Percentiles rank a stretch among this genome's conserved stretches.
Conservation (phyloP, 2,797 vertebrate genomes). For the Poecilia picta region DNA sequence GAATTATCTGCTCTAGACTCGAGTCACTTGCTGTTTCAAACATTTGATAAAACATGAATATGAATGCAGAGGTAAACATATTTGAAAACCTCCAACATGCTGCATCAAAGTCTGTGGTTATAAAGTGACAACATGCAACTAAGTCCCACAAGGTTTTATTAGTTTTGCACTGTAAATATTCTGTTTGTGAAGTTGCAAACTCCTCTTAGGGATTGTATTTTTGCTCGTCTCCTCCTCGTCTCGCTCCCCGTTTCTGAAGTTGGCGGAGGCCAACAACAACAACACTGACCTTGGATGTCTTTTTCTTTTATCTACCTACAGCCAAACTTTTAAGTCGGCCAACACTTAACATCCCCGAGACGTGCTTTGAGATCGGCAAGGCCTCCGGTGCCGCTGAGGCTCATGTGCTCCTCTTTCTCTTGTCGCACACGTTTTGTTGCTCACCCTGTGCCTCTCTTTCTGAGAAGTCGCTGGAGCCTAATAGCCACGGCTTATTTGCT, state of each 20-base stretch:
- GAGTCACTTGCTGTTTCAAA: not conserved
- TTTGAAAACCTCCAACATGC: not conserved
- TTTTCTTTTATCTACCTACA: slow-evolving; percentile 44
- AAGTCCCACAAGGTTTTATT: not conserved
- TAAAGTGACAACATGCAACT: not conserved
- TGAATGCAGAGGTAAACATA: not conserved
- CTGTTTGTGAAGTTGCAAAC: slow-evolving; percentile 1
- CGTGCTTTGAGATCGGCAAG: slow-evolving; percentile 66
- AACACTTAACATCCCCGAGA: slow-evolving; percentile 63
- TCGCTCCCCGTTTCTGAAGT: slow-evolving; percentile 27
- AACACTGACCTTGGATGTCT: slow-evolving; percentile 50
- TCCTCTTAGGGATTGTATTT: slow-evolving; percentile 6
- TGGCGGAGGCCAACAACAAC: slow-evolving; percentile 41
- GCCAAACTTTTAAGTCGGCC: slow-evolving; percentile 65
- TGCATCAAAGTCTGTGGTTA: not conserved
- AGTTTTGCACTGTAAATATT: not conserved
- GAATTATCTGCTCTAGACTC: not conserved
- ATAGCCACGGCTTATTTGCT: slow-evolving; percentile 74
- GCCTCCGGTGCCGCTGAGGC: slow-evolving; percentile 55
- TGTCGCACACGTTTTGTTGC: slow-evolving; percentile 17
- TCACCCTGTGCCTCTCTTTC: slow-evolving; percentile 54
- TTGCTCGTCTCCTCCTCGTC: slow-evolving; percentile 7
- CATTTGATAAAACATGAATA: not conserved
- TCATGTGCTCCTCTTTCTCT: slow-evolving; percentile 49
- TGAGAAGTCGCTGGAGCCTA: slow-evolving; percentile 65